phyloP scores from a whole-genome alignment of 1,140 invertebrate genomes.

The Anadara kagoshimensis region DNA sequence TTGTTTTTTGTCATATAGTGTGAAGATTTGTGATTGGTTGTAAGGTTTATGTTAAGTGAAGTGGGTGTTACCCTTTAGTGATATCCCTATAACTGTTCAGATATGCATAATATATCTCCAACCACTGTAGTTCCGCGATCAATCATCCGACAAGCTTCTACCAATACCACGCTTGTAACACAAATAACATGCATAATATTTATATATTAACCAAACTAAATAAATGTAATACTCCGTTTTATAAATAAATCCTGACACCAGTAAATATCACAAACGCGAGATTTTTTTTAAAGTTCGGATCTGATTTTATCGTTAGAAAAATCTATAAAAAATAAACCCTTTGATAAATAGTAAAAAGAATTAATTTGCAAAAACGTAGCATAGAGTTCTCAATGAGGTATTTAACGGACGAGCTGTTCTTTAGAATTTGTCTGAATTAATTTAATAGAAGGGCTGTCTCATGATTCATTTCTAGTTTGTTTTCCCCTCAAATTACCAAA shows the following conservation, averaged over 20 bases:
- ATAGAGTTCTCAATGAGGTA: conserved; percentile 6
- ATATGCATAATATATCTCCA: conserved; percentile 34
- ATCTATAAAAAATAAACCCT: too few relatives aligned
- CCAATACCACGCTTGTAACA: too few relatives aligned
- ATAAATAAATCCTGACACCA: too few relatives aligned
- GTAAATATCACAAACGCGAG: too few relatives aligned
- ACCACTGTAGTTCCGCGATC: neutral
- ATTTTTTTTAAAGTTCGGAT: too few relatives aligned
- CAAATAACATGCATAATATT: too few relatives aligned
- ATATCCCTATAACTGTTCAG: conserved; percentile 21
- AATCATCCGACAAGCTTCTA: neutral
- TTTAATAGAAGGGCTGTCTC: conserved; percentile 32
- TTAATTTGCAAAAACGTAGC: neutral
- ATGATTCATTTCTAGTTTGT: conserved; percentile 31
- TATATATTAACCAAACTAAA: too few relatives aligned
- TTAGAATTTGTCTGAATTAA: conserved; percentile 22
- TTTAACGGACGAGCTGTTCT: conserved; percentile 36
- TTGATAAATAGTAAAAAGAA: conserved; percentile 1
- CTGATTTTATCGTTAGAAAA: too few relatives aligned
- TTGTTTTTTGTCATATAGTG: conserved; percentile 33
- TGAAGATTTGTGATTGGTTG: conserved; percentile 28
- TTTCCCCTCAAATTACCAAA: conserved; percentile 41
- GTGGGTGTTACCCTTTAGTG: conserved; percentile 32
- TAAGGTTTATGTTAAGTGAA: conserved; percentile 10
- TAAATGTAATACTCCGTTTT: too few relatives aligned